Conservation (phyloP, 2,888 invertebrate genomes). For the Morinoia aosen region DNA sequence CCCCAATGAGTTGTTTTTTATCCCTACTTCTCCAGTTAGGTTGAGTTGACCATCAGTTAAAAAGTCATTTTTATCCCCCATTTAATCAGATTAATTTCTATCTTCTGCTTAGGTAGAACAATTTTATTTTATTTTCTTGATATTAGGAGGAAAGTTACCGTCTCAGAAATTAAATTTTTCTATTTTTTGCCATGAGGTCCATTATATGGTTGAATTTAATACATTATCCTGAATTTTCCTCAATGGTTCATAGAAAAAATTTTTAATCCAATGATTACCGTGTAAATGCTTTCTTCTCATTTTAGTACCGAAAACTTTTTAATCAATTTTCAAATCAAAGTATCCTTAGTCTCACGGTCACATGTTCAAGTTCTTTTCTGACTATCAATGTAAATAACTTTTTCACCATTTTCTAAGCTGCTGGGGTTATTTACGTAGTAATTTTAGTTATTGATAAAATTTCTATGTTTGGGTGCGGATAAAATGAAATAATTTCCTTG, state of each 20-base stretch:
- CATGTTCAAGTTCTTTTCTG: background rate
- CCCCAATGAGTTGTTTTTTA: no score
- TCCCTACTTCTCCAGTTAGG: no score
- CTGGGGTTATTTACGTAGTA: background rate
- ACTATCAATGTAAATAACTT: background rate
- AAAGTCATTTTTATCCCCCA: no score
- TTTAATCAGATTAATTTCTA: no score
- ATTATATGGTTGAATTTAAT: background rate
- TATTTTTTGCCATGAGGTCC: background rate
- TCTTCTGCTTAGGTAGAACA: no score
- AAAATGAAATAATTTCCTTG: no score
- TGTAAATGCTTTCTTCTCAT: background rate
- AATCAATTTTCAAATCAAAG: background rate
- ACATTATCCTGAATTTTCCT: background rate
- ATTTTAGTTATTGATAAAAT: no score
- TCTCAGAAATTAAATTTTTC: background rate
- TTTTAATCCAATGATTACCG: background rate
- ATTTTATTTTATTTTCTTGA: no score
- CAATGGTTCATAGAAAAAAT: background rate
- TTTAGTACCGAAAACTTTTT: no score
- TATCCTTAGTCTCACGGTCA: background rate
- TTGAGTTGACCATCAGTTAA: no score
- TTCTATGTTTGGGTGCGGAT: no score
- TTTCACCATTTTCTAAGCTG: background rate
- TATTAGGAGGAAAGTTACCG: background rate